Evolutionary conservation across 2,888 invertebrate genomes (phyloP).

Genomic region (Cephus pulcher): DNA sequence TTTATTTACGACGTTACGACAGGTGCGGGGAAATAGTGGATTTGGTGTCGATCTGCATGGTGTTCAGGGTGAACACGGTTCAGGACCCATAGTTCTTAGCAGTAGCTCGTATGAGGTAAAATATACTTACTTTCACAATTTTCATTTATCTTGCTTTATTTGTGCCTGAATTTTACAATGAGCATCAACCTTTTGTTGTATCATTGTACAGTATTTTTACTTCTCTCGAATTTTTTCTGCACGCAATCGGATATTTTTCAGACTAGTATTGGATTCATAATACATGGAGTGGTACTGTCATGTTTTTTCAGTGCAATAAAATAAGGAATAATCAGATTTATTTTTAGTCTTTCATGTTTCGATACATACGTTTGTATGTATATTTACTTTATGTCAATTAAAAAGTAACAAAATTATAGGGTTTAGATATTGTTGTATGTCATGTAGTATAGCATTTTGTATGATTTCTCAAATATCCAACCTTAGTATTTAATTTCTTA

Average conservation of each 20-base stretch:
- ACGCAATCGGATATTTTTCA: neutral
- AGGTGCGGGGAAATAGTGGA: conserved; percentile 48
- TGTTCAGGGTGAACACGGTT: conserved; percentile 53
- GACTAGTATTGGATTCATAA: neutral
- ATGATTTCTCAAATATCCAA: too few relatives aligned
- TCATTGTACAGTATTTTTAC: neutral
- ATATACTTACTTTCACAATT: neutral
- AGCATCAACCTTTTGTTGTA: neutral
- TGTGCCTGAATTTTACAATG: neutral
- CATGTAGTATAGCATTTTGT: too few relatives aligned
- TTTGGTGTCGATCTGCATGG: conserved; percentile 56
- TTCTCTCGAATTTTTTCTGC: neutral
- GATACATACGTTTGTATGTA: neutral
- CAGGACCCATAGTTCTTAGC: conserved; percentile 52
- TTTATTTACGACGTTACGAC: conserved; percentile 1
- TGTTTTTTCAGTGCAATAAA: neutral
- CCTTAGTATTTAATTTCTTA: too few relatives aligned
- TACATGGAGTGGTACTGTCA: neutral
- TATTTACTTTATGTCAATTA: neutral
- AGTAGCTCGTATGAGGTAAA: conserved; percentile 54
- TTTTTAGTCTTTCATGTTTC: neutral
- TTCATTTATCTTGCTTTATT: neutral
- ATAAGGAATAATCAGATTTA: neutral
- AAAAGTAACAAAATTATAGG: neutral
- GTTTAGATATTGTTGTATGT: neutral